phyloP scores from a whole-genome alignment of 2,113 vertebrate genomes.

The Prunella himalayana region DNA sequence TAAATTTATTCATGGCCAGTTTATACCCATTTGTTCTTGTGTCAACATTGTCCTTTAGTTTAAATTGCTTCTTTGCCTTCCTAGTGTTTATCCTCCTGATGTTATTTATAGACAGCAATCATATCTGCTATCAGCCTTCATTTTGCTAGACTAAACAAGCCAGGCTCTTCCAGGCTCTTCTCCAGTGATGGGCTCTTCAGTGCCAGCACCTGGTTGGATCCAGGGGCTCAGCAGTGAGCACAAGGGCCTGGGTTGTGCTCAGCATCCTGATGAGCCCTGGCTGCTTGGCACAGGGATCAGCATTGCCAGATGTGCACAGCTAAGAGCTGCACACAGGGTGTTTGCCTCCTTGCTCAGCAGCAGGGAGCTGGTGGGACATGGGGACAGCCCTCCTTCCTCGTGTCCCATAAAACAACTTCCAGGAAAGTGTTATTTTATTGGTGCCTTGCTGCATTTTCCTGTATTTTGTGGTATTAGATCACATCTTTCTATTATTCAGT shows the following conservation, averaged over 20 bases:
- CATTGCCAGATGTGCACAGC: neutral
- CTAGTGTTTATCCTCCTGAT: slow-evolving; percentile 46
- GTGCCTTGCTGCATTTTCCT: neutral
- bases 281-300: neutral
- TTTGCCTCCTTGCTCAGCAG: accelerated
- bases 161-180: slow-evolving; percentile 21
- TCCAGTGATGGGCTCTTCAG: slow-evolving; percentile 6
- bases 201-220: neutral
- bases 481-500: neutral
- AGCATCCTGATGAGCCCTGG: neutral
- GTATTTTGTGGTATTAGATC: neutral
- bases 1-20: slow-evolving; percentile 40
- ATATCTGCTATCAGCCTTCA: slow-evolving; percentile 30
- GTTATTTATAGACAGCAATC: slow-evolving; percentile 56
- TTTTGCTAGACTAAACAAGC: slow-evolving; percentile 41
- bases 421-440: neutral
- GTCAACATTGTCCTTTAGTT: slow-evolving; percentile 46
- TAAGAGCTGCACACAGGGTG: accelerated
- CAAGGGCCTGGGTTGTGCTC: neutral
- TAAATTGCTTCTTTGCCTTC: slow-evolving; percentile 47
- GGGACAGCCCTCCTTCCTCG: neutral
- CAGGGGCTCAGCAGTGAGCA: neutral
- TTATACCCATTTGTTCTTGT: slow-evolving; percentile 27
- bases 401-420: neutral
- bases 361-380: neutral